Evolutionary conservation across 2,113 vertebrate genomes (phyloP), one percentile per base, ranked within the genome.

Genomic region (Salvelinus sp.): DNA sequence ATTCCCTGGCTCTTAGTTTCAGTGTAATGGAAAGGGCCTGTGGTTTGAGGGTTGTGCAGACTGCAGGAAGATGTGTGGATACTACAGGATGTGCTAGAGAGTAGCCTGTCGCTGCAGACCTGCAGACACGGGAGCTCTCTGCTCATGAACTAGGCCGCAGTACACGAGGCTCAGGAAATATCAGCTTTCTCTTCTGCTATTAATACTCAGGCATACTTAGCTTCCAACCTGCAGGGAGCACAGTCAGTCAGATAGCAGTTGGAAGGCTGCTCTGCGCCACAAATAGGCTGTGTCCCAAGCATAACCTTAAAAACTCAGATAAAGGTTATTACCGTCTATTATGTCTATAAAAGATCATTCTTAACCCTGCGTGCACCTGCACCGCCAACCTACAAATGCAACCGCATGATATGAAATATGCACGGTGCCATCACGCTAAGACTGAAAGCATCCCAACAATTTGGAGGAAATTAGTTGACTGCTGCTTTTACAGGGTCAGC

Each of bases 1-100:
- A 83, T 79, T 79, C 75, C 65, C 79, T 82, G 75, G n/a, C 85
- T 84, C 81, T 67, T 83, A 77, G 84, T 86, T 82, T 23, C 71
- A 73, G 74, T 63, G 70, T 77, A 79, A 80, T 79, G 75, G 81
- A 80, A 78, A 20, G 66, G 73, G 50, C 74, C 77, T 38, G 83
- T 50, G 60, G 80, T 65, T 58, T 58, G 62, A 72, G 48, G 48
- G 48, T 50, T 50, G 48, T 13, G 48, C 48, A 50, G 13, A 54
- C 50, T 18, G 50, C 50, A 54, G 50, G 50, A 18, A 54, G 50
- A 54, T 54, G 50, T 4, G 50, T 18, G 14, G 16, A 54, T 54
- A 18, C 50, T 18, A 18, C 50, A 54, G 50, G 48, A 54, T 80
- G 81, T 58, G 69, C 76, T 74, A 73, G 66, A 78, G 74, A 77